phyloP scores from a whole-genome alignment of 53 echinoderm and acorn worm species.

The Holothuria leucospilota region DNA sequence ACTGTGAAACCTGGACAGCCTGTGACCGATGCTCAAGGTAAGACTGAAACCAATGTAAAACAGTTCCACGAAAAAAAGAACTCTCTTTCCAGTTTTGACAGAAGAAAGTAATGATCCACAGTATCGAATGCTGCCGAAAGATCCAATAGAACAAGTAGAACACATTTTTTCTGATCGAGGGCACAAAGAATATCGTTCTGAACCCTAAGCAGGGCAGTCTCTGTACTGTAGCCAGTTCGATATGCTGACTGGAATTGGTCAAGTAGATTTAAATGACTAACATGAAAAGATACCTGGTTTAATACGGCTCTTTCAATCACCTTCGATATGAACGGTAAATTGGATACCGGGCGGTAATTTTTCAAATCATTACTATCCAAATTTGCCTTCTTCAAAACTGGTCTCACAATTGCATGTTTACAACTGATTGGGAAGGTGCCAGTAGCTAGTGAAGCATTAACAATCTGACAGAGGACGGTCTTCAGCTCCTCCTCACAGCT shows the following conservation, averaged over 20 bases:
- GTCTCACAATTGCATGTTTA: constrained; percentile 32
- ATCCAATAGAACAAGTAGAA: constrained; percentile 46
- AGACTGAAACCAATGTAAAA: constrained; percentile 52
- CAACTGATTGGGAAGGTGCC: constrained; percentile 30
- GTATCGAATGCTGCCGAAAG: no score
- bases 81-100: constrained; percentile 18
- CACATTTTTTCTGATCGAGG: constrained; percentile 8
- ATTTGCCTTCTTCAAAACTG: constrained; percentile 42
- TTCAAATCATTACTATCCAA: constrained; percentile 23
- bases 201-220: no score
- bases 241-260: neutral
- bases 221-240: no score
- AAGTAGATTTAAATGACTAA: constrained; percentile 8
- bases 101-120: constrained; percentile 41
- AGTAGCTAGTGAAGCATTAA: constrained; percentile 36
- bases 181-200: no score
- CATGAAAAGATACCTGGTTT: constrained; percentile 50
- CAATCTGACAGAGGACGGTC: constrained; percentile 36
- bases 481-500: constrained; percentile 13
- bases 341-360: no score
- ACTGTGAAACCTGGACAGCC: constrained; percentile 6
- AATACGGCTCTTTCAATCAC: no score
- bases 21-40: constrained; percentile 49
- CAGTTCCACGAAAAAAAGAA: constrained; percentile 33
- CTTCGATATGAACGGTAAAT: no score